Evolutionary conservation across 2,113 vertebrate species (phyloP).

Genomic region (human): GRCh38 chr4:139648001-139648500

Average conservation of each 20-base stretch:
- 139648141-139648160: background rate
- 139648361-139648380: background rate
- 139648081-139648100: background rate
- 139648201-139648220: background rate
- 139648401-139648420: too few relatives aligned
- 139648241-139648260: background rate
- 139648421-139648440: too few relatives aligned
- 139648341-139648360: background rate
- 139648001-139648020: background rate
- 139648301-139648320: background rate
- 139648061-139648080: background rate
- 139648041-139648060: background rate
- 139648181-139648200: background rate
- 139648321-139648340: background rate
- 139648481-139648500: too few relatives aligned
- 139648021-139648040: background rate
- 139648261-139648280: background rate
- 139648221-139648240: background rate
- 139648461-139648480: too few relatives aligned
- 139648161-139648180: background rate
- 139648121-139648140: background rate
- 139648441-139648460: too few relatives aligned
- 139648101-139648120: background rate
- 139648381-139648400: background rate
- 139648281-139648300: background rate